A percentile compares a stretch with the other conserved stretches of the same genome.
Conservation (phyloP, 2,113 vertebrate genomes). For the Peromyscus leucopus region DNA sequence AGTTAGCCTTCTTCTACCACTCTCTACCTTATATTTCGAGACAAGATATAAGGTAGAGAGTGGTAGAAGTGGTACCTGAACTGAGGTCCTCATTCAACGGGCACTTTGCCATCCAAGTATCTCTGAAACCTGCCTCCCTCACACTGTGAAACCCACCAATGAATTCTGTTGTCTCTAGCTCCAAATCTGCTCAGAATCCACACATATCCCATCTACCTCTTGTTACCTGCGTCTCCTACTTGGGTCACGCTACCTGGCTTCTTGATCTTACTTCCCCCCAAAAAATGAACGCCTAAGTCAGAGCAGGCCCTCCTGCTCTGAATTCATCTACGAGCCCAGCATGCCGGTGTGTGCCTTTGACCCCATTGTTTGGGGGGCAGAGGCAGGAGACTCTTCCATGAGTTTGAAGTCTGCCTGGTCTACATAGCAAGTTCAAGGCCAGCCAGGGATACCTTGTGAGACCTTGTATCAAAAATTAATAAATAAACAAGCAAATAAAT, state of each 20-base stretch:
- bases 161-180: not conserved
- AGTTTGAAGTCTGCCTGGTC: not conserved
- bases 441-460: not conserved
- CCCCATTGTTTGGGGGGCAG: not conserved
- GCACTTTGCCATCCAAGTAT: not conserved
- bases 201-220: not conserved
- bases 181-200: not conserved
- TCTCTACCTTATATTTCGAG: not conserved
- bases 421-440: not conserved
- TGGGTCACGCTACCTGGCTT: not conserved
- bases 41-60: too few species aligned
- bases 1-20: not conserved
- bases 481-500: not conserved
- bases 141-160: not conserved
- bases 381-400: not conserved
- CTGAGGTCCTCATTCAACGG: not conserved
- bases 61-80: not conserved
- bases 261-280: not conserved
- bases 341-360: not conserved
- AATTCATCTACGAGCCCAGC: not conserved
- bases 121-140: too few species aligned
- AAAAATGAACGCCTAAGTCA: not conserved
- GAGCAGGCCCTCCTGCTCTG: not conserved
- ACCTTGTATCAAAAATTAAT: not conserved
- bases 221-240: fast-evolving